Conservation (phyloP, 2,888 invertebrate species). For the Lamellibrachia columna region DNA sequence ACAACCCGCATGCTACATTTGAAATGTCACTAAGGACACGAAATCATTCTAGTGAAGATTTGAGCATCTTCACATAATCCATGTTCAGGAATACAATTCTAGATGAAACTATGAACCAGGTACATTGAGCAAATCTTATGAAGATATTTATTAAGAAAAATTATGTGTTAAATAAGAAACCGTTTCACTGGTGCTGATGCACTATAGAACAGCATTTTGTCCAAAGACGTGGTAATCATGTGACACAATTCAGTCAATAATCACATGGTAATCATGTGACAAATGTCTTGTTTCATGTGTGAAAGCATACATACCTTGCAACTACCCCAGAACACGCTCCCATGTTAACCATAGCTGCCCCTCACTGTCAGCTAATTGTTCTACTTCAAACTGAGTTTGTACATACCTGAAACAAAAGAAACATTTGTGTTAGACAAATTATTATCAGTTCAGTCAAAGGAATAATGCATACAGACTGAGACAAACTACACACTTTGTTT, state of each 20-base stretch:
- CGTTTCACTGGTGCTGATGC: too few species aligned
- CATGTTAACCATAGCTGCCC: background rate
- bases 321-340: background rate
- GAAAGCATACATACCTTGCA: background rate
- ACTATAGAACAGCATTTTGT: too few species aligned
- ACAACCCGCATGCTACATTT: background rate
- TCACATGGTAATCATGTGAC: background rate
- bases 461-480: too few species aligned
- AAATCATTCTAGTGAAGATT: background rate
- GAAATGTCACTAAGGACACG: background rate
- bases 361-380: background rate
- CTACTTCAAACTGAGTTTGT: background rate
- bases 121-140: background rate
- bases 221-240: too few species aligned
- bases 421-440: background rate
- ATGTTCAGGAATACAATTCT: background rate
- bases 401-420: slow-evolving; percentile 10
- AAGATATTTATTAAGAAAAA: background rate
- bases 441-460: background rate
- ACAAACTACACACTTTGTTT: too few species aligned
- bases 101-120: background rate
- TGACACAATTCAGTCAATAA: too few species aligned
- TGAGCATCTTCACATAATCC: background rate
- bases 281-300: too few species aligned
- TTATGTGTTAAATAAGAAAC: too few species aligned